Conservation (phyloP, 1,140 invertebrate genomes). For the Rhopalosiphum maidis region DNA sequence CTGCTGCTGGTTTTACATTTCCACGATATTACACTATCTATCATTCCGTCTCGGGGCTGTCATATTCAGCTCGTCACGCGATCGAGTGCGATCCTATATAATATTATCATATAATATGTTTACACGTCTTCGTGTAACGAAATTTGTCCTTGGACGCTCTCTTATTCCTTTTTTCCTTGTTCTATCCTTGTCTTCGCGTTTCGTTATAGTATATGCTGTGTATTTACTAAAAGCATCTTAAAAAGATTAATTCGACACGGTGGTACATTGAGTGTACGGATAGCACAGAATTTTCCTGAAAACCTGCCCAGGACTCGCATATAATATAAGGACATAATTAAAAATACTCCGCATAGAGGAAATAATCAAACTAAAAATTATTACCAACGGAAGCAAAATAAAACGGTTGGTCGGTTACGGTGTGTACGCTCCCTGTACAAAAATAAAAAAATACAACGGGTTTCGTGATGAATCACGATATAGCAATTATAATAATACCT, state of each 20-base stretch:
- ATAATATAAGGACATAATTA: background rate
- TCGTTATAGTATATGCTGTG: too few relatives aligned
- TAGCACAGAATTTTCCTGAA: background rate
- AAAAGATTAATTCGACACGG: background rate
- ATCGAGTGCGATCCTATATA: background rate
- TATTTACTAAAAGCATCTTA: background rate
- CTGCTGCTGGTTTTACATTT: background rate
- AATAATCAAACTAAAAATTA: constrained; percentile 9
- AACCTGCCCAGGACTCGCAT: background rate
- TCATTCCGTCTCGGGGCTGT: background rate
- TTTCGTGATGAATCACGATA: constrained; percentile 20
- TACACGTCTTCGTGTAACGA: background rate
- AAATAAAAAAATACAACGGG: background rate
- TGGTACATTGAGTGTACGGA: background rate
- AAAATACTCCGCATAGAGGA: background rate
- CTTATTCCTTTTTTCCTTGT: background rate
- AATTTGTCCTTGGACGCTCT: background rate
- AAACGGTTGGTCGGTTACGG: background rate
- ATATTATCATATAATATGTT: background rate
- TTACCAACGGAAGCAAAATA: constrained; percentile 24
- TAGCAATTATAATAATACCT: constrained; percentile 7
- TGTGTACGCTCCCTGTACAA: background rate
- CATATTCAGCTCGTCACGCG: background rate
- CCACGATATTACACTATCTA: background rate
- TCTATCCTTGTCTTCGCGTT: background rate